phyloP scores from a whole-genome alignment of 1,140 invertebrate species.

The Pachypsylla venusta region DNA sequence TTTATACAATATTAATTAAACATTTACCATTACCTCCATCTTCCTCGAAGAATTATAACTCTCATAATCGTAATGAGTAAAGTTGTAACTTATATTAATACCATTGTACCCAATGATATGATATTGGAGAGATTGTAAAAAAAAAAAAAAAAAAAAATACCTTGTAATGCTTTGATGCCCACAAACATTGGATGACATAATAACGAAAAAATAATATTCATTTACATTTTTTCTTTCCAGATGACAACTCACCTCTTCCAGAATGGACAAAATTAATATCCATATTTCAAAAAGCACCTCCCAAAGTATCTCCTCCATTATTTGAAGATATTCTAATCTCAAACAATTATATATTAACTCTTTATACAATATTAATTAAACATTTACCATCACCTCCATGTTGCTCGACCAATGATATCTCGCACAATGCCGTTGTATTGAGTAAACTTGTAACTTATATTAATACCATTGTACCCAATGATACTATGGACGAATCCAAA shows the following conservation, averaged over 20 bases:
- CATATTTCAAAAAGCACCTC: constrained; percentile 32
- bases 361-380: constrained; percentile 36
- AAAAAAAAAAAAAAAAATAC: too few relatives aligned
- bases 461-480: constrained; percentile 33
- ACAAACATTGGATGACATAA: constrained; percentile 7
- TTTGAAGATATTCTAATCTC: constrained; percentile 32
- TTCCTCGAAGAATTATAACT: constrained; percentile 29
- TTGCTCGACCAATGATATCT: constrained; percentile 29
- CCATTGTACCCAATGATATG: constrained; percentile 35
- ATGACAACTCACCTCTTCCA: constrained; percentile 20
- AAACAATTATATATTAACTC: constrained; percentile 33
- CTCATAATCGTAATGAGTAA: constrained; percentile 33
- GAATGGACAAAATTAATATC: constrained; percentile 33
- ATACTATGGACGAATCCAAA: constrained; percentile 39
- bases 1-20: constrained; percentile 36
- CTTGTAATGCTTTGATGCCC: too few relatives aligned
- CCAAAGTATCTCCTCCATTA: constrained; percentile 30
- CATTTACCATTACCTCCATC: constrained; percentile 29
- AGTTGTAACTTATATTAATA: constrained; percentile 34
- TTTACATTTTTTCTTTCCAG: not conserved
- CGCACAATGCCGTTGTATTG: constrained; percentile 32
- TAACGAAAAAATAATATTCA: too few relatives aligned
- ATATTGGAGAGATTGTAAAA: constrained; percentile 15
- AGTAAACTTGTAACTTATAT: constrained; percentile 36
- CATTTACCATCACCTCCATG: constrained; percentile 29